Base-by-base conservation (phyloP, 2,797 vertebrate genomes). In the Dendrocincla fuliginosa region DNA sequence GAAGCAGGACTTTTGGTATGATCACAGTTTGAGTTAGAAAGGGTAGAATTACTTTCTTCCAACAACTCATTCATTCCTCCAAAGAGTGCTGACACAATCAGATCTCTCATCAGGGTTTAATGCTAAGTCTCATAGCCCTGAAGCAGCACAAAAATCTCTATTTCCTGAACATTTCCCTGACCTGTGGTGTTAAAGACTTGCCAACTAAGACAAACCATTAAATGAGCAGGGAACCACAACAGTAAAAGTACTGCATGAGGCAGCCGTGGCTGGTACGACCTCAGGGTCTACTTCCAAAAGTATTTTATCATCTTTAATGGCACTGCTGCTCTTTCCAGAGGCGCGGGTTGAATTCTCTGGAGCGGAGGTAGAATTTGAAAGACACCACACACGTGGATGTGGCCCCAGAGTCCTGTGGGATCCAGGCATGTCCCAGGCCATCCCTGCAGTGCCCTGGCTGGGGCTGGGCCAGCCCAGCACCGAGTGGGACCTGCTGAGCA, bases 41-140 rank as follows among this genome's bases (percentile, higher is more conserved):
- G 71, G 90, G 64, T 93, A 95, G 59, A 89, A 89, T 97, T 92
- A 89, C 96, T 76, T 91, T 76, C 93, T 95, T 76, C 84, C 52
- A 94, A 64, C 93, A 95, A 96, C 68, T 46, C 64, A 73, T 96
- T 90, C 65, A 52, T 88, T 96, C 75, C 85, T 88, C 77, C 93
- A 60, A 57, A 61, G 85, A 95, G 76, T 87, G 95, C 96, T 87
- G 96, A 94, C 95, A 73, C 47, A 64, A 76, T 96, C 95, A 84
- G 57, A 69, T 84, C 50, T 94, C 91, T 89, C 88, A 65, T 76
- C 37, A 17, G 74, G 87, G 85, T 93, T 91, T 91, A 94, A 84
- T 42, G 86, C 70, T 76, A 42, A 93, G 82, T 56, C 84, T 91
- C 64, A 79, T 59, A 93, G 90, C 92, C 86, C 91, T 63, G 81